These are phyloP conservation scores for Pyrgilauda ruficollis DNA, from an alignment of 2,113 vertebrate genomes.

Conservation along the genomic window DNA sequence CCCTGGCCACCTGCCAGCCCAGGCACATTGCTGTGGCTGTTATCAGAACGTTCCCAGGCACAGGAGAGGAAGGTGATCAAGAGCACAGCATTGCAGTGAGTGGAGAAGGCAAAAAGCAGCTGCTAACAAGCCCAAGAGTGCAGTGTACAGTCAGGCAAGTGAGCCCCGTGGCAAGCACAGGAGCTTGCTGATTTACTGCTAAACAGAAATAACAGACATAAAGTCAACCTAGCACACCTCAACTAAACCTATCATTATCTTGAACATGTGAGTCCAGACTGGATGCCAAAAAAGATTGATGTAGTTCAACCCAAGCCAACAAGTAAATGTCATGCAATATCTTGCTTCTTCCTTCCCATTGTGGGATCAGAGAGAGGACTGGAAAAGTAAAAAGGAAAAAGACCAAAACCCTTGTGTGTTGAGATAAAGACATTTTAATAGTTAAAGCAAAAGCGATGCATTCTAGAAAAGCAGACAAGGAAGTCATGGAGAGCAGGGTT, in stretches of 20 bases:
- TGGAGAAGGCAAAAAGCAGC: not conserved
- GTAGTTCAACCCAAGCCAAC: not conserved
- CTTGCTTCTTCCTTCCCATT: not conserved
- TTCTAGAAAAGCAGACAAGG: not conserved
- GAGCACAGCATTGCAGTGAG: not conserved
- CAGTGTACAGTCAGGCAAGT: not conserved
- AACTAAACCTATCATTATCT: not conserved
- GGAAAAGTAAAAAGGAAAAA: not conserved
- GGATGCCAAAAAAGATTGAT: not conserved
- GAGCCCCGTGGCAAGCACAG: not conserved
- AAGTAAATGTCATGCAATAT: not conserved
- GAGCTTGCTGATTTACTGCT: not conserved
- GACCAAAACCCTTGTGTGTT: no score
- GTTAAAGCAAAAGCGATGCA: not conserved
- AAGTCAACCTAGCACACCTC: not conserved
- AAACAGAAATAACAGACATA: not conserved
- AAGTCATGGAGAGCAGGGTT: not conserved
- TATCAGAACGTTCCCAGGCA: not conserved
- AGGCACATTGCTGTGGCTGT: fast-evolving
- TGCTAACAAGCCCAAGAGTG: no score
- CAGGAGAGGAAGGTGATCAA: not conserved
- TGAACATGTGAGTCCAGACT: not conserved
- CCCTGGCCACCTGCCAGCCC: not conserved
- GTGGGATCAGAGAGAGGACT: not conserved
- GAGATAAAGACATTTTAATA: not conserved